Base-by-base conservation (phyloP, 2,797 vertebrate species). In the Serranus cabrilla region DNA sequence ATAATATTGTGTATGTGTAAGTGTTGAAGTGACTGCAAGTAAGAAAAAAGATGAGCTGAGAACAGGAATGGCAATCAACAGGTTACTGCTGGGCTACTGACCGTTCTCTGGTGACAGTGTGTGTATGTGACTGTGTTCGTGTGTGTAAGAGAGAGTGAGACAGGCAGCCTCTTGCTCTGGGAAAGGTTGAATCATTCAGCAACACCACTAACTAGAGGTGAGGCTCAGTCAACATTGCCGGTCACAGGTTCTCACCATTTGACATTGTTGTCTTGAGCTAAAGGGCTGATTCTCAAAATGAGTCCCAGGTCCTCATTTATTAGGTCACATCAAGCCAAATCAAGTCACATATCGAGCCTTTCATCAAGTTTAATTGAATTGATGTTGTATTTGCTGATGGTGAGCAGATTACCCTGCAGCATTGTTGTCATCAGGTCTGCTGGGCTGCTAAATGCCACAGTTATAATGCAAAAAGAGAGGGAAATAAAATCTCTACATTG, bases 61-160 rank as follows among this genome's bases (percentile, higher is more conserved):
- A 60, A 78, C 57, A 76, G 16, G 42, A 61, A 72, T 52, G 45
- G 46, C 73, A 76, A 81, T 84, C 78, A 84, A 82, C 89, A 82
- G 63, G 83, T 63, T 81, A 79, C 58, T 42, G 61, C 70, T 59
- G 47, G 77, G 66, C 51, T 45, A 34, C 37, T 25, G 45, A 59
- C 16, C 55, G 40, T 49, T 52, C 10, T 27, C 20, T 63, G 12
- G 31, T 34, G n/a, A 46, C 13, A 52, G 51, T 51, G 20, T 56
- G 37, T 34, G 39, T 55, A 47, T 27, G 45, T 25, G 64, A 49
- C 37, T 43, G 42, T 31, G 43, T 49, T 51, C n/a, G 21, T n/a
- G 25, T 13, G 40, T 27, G 20, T 31, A 21, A 16, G n/a, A 31
- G n/a, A 27, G 57, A 59, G 40, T 18, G 43, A 43, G 37, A 65